Evolutionary conservation across 2,797 vertebrate genomes (phyloP).

Genomic region (Helicolenus hilgendorfi): DNA sequence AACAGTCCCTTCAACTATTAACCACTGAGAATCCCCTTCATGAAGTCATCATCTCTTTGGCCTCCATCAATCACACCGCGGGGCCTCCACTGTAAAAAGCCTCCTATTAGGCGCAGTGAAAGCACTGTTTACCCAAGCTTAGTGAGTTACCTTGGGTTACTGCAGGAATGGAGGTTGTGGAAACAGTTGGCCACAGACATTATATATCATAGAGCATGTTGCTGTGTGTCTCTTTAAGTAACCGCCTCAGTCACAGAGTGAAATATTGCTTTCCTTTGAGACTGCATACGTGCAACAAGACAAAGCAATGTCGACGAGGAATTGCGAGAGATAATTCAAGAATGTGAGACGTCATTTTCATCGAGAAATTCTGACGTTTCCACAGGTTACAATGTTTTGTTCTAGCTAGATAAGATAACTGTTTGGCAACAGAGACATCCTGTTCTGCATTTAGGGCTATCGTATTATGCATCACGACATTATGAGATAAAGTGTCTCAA

Average conservation of each 20-base stretch:
- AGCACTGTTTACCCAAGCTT: constrained; percentile 79
- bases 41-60: constrained; percentile 72
- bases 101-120: constrained; percentile 75
- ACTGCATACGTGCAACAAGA: neutral
- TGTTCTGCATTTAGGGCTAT: neutral
- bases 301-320: constrained; percentile 28
- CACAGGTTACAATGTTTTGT: constrained; percentile 23
- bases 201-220: constrained; percentile 19
- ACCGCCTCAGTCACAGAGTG: neutral
- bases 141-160: constrained; percentile 72
- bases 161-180: constrained; percentile 53
- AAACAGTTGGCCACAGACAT: constrained; percentile 45
- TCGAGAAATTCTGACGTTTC: constrained; percentile 22
- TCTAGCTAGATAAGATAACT: constrained; percentile 18
- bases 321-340: constrained; percentile 44
- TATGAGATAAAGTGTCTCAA: constrained; percentile 3
- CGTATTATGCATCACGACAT: neutral
- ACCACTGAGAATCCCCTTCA: constrained; percentile 66
- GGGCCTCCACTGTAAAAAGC: constrained; percentile 72
- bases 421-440: constrained; percentile 30
- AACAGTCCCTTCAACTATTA: constrained; percentile 57
- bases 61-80: constrained; percentile 68
- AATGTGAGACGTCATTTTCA: constrained; percentile 33
- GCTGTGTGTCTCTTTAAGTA: constrained; percentile 9
- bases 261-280: constrained; percentile 2